Base-by-base conservation (phyloP, 2,888 invertebrate species). In the Ethmia dodecea region DNA sequence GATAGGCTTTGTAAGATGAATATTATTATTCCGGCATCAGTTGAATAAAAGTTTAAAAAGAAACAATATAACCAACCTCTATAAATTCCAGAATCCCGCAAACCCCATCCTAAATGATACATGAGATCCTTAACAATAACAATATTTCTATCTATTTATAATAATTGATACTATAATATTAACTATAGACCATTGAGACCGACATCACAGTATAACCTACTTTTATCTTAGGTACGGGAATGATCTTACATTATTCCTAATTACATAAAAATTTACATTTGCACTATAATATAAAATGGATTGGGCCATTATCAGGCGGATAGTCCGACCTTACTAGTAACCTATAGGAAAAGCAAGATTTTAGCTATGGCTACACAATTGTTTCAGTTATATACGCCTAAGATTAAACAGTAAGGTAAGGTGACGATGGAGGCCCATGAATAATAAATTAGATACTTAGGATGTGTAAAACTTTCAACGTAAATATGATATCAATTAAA, bases 61-160 rank as follows among this genome's bases (percentile, higher is more conserved):
- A 57, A 73, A n/a, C n/a, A n/a, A n/a, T n/a, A n/a, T n/a, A 72
- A 71, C 70, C 68, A 74, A 71, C 67, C 62, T 59, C 65, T 64
- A 64, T 60, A 63, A 53, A 68, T 74, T 79, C 77, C 79, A 75
- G 77, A 81, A 75, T 75, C 73, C 77, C 75, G 63, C 66, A 69
- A 66, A 70, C 68, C 75, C 69, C 60, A 53, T 60, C 64, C 71
- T 78, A 78, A 64, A 72, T 71, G 71, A 76, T 76, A 80, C 71
- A 80, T 84, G 84, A 84, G 84, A 84, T 83, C 84, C 84, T 83
- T 81, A 84, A 80, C 80, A 73, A 79, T 81, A 84, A 84, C 76
- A 79, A 80, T 78, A 80, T 68, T 5, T 76, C 76, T 75, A 73
- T 72, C 58, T 78, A 74, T 62, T 61, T 56, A 64, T 67, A 63